These are phyloP conservation scores for Microchirus variegatus DNA, from an alignment of 2,797 vertebrate species.

Conservation along the genomic window DNA sequence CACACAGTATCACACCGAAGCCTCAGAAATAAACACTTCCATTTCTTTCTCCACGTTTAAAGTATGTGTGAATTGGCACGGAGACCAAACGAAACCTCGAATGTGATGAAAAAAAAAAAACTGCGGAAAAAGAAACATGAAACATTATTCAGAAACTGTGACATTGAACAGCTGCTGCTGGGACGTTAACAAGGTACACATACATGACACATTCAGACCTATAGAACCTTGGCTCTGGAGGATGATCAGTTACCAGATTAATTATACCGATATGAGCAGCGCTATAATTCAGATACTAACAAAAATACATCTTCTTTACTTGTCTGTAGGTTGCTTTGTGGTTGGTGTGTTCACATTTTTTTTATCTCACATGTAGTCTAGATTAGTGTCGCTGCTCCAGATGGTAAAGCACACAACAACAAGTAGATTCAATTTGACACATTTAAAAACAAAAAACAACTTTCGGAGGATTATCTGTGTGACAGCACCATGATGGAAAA, in stretches of 20 bases:
- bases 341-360: slow-evolving; percentile 3
- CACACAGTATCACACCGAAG: slow-evolving; percentile 7
- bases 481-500: too few relatives aligned
- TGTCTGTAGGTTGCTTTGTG: slow-evolving; percentile 1
- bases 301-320: not conserved
- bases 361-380: slow-evolving; percentile 13
- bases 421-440: not conserved
- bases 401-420: not conserved
- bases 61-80: slow-evolving; percentile 45
- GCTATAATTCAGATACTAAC: not conserved
- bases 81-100: slow-evolving; percentile 27
- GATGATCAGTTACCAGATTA: slow-evolving; percentile 3
- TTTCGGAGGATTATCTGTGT: too few relatives aligned
- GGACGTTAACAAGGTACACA: slow-evolving; percentile 12
- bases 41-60: slow-evolving; percentile 11
- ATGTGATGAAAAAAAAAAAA: slow-evolving; percentile 13
- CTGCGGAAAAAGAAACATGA: not conserved
- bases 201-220: slow-evolving; percentile 12
- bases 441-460: not conserved
- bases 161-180: slow-evolving; percentile 37
- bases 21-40: slow-evolving; percentile 21
- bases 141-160: slow-evolving; percentile 6
- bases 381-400: slow-evolving; percentile 1
- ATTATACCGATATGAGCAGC: slow-evolving; percentile 5
- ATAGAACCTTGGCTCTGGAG: not conserved